Percentiles rank a stretch among this genome's conserved stretches.
Conservation (phyloP, 2,888 invertebrate species). For the Baronia brevicornis region DNA sequence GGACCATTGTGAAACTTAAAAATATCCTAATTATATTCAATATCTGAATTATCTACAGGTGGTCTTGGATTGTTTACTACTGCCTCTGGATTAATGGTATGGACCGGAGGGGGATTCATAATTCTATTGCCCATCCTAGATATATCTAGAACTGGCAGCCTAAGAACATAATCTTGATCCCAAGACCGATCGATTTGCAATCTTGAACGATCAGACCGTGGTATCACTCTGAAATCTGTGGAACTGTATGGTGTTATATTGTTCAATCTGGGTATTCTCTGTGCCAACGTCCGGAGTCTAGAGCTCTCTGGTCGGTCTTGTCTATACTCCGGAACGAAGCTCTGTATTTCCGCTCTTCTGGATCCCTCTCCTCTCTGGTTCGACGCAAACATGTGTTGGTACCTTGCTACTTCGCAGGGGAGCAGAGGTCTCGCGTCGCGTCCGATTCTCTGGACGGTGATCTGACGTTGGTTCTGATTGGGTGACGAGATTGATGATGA, state of each 20-base stretch:
- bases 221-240: constrained; percentile 41
- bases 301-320: constrained; percentile 40
- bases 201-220: constrained; percentile 43
- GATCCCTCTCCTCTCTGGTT: constrained; percentile 27
- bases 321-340: constrained; percentile 37
- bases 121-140: constrained; percentile 37
- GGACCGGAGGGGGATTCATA: constrained; percentile 28
- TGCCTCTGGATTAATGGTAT: constrained; percentile 31
- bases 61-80: constrained; percentile 31
- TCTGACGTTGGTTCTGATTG: constrained; percentile 49
- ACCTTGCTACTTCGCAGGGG: constrained; percentile 64
- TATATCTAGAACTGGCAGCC: constrained; percentile 47
- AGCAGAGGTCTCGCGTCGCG: constrained; percentile 73
- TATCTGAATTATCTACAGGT: constrained; percentile 29
- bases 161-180: constrained; percentile 48
- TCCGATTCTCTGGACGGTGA: constrained; percentile 74
- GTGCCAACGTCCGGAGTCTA: constrained; percentile 45
- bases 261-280: constrained; percentile 49
- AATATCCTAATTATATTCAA: constrained; percentile 28
- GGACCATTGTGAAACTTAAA: neutral
- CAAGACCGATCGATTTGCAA: constrained; percentile 34
- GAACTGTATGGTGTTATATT: constrained; percentile 25
- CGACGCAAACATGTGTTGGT: constrained; percentile 60
- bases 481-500: constrained; percentile 29
- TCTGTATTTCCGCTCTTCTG: constrained; percentile 32